Evolutionary conservation across 2,113 vertebrate species (phyloP), one percentile per base, ranked within the genome.

Genomic region (Prinia subflava): DNA sequence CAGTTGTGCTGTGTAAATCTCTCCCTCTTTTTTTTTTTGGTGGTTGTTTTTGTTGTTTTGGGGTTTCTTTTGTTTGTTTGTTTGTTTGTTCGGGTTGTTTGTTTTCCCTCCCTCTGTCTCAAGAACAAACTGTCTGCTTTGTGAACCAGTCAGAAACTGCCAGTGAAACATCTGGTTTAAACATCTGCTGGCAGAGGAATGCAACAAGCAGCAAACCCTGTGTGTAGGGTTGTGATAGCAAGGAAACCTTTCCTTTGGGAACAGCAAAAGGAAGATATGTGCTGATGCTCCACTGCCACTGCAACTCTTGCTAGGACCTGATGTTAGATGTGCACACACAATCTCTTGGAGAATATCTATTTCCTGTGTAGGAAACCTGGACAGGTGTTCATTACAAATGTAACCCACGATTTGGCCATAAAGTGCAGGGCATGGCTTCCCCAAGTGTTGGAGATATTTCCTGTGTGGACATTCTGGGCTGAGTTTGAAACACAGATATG

Each of bases 151-250:
- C 83, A 53, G 65, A 85, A 94, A 49, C 76, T 83, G 75, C 33
- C 80, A 57, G 63, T 33, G 27, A 53, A 95, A 96, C 95, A 97
- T 96, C 96, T 97, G 97, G 63, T 67, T 89, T 31, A 73, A 96
- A 79, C 93, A 96, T 94, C 97, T 97, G 91, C 53, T 73, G 50
- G 17, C 56, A 94, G 60, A 92, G 71, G 73, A 89, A 91, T 11
- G 6, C 4, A 93, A 87, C 87, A 88, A 93, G 62, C 20, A 73
- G 76, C 75, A 90, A 92, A 78, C 53, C 14, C 23, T 76, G 75
- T 69, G 24, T 77, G 22, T 89, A 64, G 93, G 64, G 44, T 64
- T 86, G 73, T 31, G 59, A 91, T 91, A 84, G 67, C 49, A 82
- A 82, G 85, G 75, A 91, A 75, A 53, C 42, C 13, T 74, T 52